Evolutionary conservation across 2,113 vertebrate genomes (phyloP), one percentile per base, ranked within the genome.

Genomic region (Esox niger): DNA sequence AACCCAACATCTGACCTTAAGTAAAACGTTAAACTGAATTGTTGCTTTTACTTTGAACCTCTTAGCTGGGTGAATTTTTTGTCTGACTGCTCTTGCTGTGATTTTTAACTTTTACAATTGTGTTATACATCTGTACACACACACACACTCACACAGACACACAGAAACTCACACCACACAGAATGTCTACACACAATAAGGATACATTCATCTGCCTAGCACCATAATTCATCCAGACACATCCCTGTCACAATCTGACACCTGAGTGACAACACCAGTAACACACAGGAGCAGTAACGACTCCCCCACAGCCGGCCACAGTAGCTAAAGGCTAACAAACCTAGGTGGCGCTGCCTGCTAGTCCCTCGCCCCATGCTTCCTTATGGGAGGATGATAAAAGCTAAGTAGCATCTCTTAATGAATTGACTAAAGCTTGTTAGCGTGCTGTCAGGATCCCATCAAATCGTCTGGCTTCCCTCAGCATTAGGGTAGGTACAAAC

Each of bases 101-200:
- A n/a, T n/a, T n/a, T n/a, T n/a, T n/a, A n/a, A n/a, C n/a, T n/a
- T n/a, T n/a, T n/a, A n/a, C n/a, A n/a, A n/a, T n/a, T n/a, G n/a
- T n/a, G n/a, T n/a, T 17, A 52, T 25, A 49, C 30, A 33, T 2
- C 25, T 21, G 38, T 21, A 38, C 30, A 67, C 52, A 67, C 43
- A 54, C 27, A 31, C 63, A 65, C 43, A 67, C 30, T 35, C 32
- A 57, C 31, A 66, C 52, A 35, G 29, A 55, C 29, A 33, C 49
- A 33, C 64, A 56, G n/a, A 38, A 49, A 30, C n/a, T 26, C 31
- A 38, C 64, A 56, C 30, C 33, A 35, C 54, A 38, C 8, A 38
- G 2, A 6, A 11, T 17, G 33, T 46, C 25, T 17, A 47, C 23
- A 6, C 62, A 30, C 25, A 64, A 30, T 7, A 29, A 21, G 25